Base-by-base conservation (phyloP, 2,797 vertebrate genomes). In the Eleutherodactylus coqui region DNA sequence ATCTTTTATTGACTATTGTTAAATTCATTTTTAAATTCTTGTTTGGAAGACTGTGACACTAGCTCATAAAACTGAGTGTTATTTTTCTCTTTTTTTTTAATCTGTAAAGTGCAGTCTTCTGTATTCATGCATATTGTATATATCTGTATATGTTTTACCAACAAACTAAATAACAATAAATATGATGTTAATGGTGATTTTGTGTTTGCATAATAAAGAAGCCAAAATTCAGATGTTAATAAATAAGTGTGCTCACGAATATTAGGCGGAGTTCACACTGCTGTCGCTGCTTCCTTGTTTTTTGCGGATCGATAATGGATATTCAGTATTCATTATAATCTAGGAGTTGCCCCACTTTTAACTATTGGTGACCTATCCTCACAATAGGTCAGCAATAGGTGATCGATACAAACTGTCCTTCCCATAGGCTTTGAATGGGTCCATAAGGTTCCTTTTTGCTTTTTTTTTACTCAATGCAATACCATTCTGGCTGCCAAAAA, bases 141-240 rank as follows among this genome's bases (percentile, higher is more conserved):
- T 98, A 98, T 96, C 96, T 99, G 97, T 98, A 99, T 97, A 98
- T 99, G 97, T 98, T 98, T 98, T 98, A 97, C 97, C 97, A 96
- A 98, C 96, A 97, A 97, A 97, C 96, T 97, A 97, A 98, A 98
- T 97, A 96, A 98, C 97, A 99, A 98, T 99, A 99, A 99, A 99
- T 98, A 98, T 97, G 96, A 98, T 91, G 96, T 97, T 97, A 97
- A 98, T 96, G 96, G 97, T 98, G 97, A 85, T 87, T 90, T 90
- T 90, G 89, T 91, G 79, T 53, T 21, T 75, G 47, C n/a, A 0
- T 41, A 41, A 41, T 70, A 70, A n/a, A 24, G 19, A 70, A 2
- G 5, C 21, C 1, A 29, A 64, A 34, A 17, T 32, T 29, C 29
- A 29, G 5, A 9, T 5, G 4, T 14, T 62, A 62, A 62, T n/a